Conservation (phyloP, 2,797 vertebrate genomes). For the Falco cherrug region DNA sequence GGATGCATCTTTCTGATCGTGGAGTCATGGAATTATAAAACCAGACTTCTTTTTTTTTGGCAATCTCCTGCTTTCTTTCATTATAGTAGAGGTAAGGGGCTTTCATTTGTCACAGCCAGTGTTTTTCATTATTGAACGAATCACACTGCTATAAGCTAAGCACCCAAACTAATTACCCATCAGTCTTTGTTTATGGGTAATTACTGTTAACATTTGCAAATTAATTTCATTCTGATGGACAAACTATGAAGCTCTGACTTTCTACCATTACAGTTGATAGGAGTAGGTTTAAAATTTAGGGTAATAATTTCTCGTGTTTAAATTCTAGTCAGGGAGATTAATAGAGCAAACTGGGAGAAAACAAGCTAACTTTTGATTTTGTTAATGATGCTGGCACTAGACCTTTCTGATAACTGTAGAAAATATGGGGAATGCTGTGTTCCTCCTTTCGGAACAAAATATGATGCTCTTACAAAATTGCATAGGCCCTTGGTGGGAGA, state of each 20-base stretch:
- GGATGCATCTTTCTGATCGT: neutral
- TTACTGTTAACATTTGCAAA: neutral
- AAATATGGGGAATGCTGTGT: neutral
- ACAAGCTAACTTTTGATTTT: neutral
- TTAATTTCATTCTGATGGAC: neutral
- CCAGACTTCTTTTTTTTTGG: neutral
- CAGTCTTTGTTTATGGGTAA: neutral
- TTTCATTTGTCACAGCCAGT: neutral
- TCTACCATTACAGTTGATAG: neutral
- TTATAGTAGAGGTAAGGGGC: neutral
- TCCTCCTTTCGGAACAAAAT: neutral
- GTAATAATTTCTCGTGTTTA: neutral
- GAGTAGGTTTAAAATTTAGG: neutral
- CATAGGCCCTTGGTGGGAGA: neutral
- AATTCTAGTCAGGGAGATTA: neutral
- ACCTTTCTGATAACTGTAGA: neutral
- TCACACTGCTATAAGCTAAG: neutral
- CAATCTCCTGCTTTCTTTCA: neutral
- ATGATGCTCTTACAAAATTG: neutral
- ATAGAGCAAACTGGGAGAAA: neutral
- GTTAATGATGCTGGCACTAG: neutral
- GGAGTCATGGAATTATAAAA: neutral
- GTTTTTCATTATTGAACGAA: neutral
- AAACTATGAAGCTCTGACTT: neutral
- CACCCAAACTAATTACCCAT: neutral